phyloP scores from a whole-genome alignment of 2,888 invertebrate species.

The Drosophila mimetica region DNA sequence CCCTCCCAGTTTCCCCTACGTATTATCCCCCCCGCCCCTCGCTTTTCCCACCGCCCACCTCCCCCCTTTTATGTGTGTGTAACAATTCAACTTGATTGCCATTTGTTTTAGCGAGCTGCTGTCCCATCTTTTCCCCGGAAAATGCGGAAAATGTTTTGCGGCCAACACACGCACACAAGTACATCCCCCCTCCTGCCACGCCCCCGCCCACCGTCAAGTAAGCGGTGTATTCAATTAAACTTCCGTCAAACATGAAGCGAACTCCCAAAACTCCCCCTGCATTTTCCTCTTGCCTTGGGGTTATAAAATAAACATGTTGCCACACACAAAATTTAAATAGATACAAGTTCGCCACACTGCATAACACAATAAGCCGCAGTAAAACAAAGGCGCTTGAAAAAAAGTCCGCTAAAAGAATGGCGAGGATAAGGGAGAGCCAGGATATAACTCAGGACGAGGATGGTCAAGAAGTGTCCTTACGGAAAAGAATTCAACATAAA shows the following conservation, averaged over 20 bases:
- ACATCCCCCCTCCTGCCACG: constrained; percentile 31
- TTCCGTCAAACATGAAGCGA: constrained; percentile 76
- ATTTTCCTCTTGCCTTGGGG: constrained; percentile 65
- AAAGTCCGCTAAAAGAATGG: constrained; percentile 21
- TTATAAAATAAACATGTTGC: constrained; percentile 83
- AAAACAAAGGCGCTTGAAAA: constrained; percentile 10
- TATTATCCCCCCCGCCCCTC: neutral
- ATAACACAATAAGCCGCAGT: constrained; percentile 79
- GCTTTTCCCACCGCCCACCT: neutral
- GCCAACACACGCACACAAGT: constrained; percentile 68
- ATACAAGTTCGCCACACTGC: constrained; percentile 77
- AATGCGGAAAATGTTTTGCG: constrained; percentile 72
- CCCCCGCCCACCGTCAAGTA: constrained; percentile 38
- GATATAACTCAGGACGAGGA: constrained; percentile 12
- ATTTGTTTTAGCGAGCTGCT: constrained; percentile 73
- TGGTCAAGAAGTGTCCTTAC: neutral
- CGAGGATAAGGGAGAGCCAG: constrained; percentile 8
- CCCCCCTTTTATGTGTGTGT: constrained; percentile 25
- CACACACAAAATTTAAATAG: constrained; percentile 82
- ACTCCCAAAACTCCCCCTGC: constrained; percentile 11
- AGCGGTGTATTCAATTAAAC: constrained; percentile 79
- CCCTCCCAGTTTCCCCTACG: constrained; percentile 4
- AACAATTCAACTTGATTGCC: constrained; percentile 78
- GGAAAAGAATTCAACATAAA: too few species aligned
- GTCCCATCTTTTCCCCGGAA: constrained; percentile 25